Evolutionary conservation across 2,888 invertebrate species (phyloP).

Genomic region (Apotomis capreana): DNA sequence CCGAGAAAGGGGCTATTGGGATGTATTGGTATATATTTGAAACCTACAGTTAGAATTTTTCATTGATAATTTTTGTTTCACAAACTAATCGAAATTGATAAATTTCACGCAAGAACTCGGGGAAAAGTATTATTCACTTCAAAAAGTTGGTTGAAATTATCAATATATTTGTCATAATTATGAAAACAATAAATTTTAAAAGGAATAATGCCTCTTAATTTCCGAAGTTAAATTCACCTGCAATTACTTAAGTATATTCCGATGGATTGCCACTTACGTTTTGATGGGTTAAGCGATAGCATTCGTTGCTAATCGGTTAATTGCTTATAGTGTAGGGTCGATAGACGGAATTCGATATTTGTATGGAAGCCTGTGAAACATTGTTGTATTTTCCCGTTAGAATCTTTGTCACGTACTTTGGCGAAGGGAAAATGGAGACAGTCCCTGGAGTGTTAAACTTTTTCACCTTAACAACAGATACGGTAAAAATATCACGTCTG

Average conservation of each 20-base stretch:
- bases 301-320: conserved; percentile 12
- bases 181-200: too few relatives aligned
- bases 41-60: too few relatives aligned
- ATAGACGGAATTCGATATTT: not conserved
- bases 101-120: too few relatives aligned
- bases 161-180: too few relatives aligned
- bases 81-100: too few relatives aligned
- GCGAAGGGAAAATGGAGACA: not conserved
- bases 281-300: conserved; percentile 18
- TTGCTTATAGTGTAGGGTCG: not conserved
- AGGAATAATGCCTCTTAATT: not conserved
- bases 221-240: not conserved
- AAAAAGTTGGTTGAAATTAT: too few relatives aligned
- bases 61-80: too few relatives aligned
- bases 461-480: conserved; percentile 6
- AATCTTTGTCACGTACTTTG: conserved; percentile 9
- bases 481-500: conserved; percentile 9
- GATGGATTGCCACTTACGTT: conserved; percentile 9
- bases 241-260: conserved; percentile 1
- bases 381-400: not conserved
- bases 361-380: not conserved
- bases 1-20: too few relatives aligned
- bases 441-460: conserved; percentile 10
- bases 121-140: too few relatives aligned
- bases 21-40: too few relatives aligned